Conservation (phyloP, 2,888 invertebrate species). For the Periphyllus acericola region DNA sequence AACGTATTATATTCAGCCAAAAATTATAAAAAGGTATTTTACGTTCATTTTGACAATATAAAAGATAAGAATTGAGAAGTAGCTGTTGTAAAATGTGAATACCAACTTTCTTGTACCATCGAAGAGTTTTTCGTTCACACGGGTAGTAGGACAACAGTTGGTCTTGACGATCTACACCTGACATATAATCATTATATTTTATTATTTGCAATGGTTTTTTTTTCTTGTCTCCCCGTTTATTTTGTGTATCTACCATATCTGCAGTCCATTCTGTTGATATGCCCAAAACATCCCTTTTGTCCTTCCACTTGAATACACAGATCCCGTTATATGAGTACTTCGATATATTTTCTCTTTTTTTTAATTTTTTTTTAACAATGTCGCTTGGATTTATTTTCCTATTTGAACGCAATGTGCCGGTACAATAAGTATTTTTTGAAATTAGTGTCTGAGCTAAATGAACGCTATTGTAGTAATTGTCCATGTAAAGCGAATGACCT, state of each 20-base stretch:
- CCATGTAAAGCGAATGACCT: too few relatives aligned
- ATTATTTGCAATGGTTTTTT: background rate
- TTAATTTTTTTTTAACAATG: too few relatives aligned
- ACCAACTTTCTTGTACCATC: constrained; percentile 33
- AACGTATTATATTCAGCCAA: background rate
- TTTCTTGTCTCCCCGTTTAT: background rate
- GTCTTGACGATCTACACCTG: constrained; percentile 13
- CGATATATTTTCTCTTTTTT: too few relatives aligned
- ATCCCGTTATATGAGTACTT: background rate
- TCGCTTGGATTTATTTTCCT: too few relatives aligned
- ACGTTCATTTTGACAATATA: constrained; percentile 7
- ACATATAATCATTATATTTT: constrained; percentile 19
- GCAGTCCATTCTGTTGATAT: constrained; percentile 18
- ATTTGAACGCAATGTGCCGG: too few relatives aligned
- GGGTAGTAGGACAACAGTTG: background rate
- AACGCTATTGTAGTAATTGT: too few relatives aligned
- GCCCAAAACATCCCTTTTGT: constrained; percentile 2
- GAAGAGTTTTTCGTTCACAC: constrained; percentile 25
- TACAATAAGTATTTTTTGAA: too few relatives aligned
- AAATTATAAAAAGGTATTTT: constrained; percentile 12
- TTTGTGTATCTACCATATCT: background rate
- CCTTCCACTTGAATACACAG: constrained; percentile 42
- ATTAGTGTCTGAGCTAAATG: too few relatives aligned
- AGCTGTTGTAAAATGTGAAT: constrained; percentile 15
- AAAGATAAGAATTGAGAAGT: constrained; percentile 28